phyloP scores from a whole-genome alignment of 2,888 invertebrate species.

The Capitulum mitella region DNA sequence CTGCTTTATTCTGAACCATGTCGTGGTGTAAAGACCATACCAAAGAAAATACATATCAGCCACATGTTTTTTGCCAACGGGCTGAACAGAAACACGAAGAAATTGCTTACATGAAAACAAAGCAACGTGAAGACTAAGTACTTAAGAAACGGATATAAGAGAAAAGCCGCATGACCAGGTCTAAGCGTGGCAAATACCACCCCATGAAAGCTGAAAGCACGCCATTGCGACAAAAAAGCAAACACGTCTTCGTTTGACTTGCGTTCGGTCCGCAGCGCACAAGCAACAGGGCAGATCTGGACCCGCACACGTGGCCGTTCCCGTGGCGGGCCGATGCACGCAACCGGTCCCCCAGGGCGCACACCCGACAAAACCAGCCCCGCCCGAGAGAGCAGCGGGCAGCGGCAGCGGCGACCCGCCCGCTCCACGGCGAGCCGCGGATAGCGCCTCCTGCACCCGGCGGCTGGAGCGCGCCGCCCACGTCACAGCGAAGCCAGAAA shows the following conservation, averaged over 20 bases:
- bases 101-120: background rate
- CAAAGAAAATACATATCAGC: slow-evolving; percentile 17
- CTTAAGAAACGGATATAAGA: background rate
- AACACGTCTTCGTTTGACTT: background rate
- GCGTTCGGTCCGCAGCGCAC: background rate
- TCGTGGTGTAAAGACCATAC: slow-evolving; percentile 13
- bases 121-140: background rate
- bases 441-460: background rate
- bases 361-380: too few relatives aligned
- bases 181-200: background rate
- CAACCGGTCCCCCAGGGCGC: too few relatives aligned
- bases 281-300: background rate
- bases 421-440: background rate
- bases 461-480: background rate
- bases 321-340: too few relatives aligned
- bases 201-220: slow-evolving; percentile 16
- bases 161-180: background rate
- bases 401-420: background rate
- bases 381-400: too few relatives aligned
- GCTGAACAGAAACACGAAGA: background rate
- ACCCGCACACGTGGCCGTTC: background rate
- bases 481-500: background rate
- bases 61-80: background rate
- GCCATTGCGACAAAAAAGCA: background rate
- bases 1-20: background rate